Conservation (phyloP, 53 echinoderm and acorn worm species). For the Holothuria scabra region DNA sequence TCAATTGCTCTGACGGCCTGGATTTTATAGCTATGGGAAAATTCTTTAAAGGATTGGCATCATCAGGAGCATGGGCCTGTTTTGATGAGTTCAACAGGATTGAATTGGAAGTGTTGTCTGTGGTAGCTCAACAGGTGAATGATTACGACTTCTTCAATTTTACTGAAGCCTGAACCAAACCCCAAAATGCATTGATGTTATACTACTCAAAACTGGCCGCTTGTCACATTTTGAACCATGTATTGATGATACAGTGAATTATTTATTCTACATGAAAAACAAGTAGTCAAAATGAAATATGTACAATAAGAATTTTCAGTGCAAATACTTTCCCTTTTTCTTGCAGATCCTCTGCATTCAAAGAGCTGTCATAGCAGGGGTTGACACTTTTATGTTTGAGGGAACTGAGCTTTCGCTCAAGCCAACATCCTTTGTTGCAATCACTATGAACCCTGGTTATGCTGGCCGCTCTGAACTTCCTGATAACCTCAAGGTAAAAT, state of each 20-base stretch:
- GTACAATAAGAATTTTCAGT: too few species aligned
- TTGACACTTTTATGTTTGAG: conserved; percentile 85
- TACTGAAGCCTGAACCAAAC: too few species aligned
- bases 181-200: too few species aligned
- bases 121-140: conserved; percentile 93
- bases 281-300: too few species aligned
- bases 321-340: neutral
- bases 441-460: conserved; percentile 98
- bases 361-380: conserved; percentile 75
- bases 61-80: conserved; percentile 99
- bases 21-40: conserved; percentile 99
- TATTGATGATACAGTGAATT: too few species aligned
- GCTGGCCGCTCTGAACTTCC: conserved; percentile 94
- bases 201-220: too few species aligned
- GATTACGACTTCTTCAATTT: too few species aligned
- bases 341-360: conserved; percentile 90
- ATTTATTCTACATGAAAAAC: too few species aligned
- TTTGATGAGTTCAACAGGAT: conserved; percentile 99
- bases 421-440: conserved; percentile 92
- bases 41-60: conserved; percentile 98
- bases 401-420: conserved; percentile 88
- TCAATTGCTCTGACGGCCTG: conserved; percentile 99
- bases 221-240: too few species aligned
- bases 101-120: conserved; percentile 98
- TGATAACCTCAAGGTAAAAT: conserved; percentile 85